Base-by-base conservation (phyloP, 2,113 vertebrate genomes). In the Actenoides hombroni region DNA sequence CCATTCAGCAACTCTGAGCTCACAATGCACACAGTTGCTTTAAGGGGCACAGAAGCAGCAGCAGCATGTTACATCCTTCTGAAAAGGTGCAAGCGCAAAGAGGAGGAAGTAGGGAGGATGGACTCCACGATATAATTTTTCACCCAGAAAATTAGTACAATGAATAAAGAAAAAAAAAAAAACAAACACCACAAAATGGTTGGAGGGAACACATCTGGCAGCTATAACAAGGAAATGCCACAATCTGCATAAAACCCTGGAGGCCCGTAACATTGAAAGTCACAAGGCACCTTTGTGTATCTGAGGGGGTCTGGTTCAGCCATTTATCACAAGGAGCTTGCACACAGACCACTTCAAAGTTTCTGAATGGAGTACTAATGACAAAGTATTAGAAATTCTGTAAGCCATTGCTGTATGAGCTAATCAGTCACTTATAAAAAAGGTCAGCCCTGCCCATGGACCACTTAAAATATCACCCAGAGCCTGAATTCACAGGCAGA, bases 241-340 rank as follows among this genome's bases (percentile, higher is more conserved):
- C 77, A 59, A 64, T 19, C 23, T 1, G 12, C 74, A 54, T 90
- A 64, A 90, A 90, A 44, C 71, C 73, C 90, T 2, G 2, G 73
- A 74, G 86, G 61, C 71, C 42, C 5, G 0, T n/a, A 78, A 83
- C 0, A 3, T 4, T 53, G 42, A 74, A 86, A 92, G 70, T 57
- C 93, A 92, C 90, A 90, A 92, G 60, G 86, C 77, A 73, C 86
- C 37, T 94, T 90, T 95, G 86, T 94, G 86, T 74, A 28, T 16
- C 48, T 0, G 1, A 82, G 33, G 16, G 21, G 26, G 42, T 7
- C 42, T 57, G 65, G 59, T 29, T 46, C 14, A 57, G 59, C 26
- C 2, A 0, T 90, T 86, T 42, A 64, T 83, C 56, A 40, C 86
- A 37, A 11, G 48, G 65, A 83, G 42, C 48, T 74, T 2, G 5